Evolutionary conservation across 2,888 invertebrate genomes (phyloP).

Genomic region (Linnaemya vulpina): DNA sequence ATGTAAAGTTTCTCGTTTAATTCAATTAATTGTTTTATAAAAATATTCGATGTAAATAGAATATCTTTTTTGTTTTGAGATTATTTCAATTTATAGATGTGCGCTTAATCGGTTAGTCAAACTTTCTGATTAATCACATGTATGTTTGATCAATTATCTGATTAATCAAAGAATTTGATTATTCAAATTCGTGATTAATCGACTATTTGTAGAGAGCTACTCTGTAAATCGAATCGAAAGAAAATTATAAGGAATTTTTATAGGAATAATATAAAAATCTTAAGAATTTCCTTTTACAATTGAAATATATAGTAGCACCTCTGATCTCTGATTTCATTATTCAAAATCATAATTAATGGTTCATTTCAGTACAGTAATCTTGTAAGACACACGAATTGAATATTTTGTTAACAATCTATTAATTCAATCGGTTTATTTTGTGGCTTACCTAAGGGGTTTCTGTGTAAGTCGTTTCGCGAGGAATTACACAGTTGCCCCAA

Average conservation of each 20-base stretch:
- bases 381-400: too few relatives aligned
- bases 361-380: too few relatives aligned
- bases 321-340: background rate
- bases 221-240: too few relatives aligned
- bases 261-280: too few relatives aligned
- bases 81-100: conserved; percentile 8
- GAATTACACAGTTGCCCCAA: too few relatives aligned
- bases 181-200: background rate
- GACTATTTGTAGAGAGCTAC: background rate
- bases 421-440: too few relatives aligned
- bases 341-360: background rate
- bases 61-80: conserved; percentile 13
- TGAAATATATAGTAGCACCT: too few relatives aligned
- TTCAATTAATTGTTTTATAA: background rate
- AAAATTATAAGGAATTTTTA: too few relatives aligned
- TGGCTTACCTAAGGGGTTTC: too few relatives aligned
- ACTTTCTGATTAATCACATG: background rate
- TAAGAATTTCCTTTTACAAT: too few relatives aligned
- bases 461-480: too few relatives aligned
- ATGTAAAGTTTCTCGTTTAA: background rate
- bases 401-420: too few relatives aligned
- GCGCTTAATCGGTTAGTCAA: background rate
- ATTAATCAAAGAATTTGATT: conserved; percentile 4
- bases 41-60: conserved; percentile 33
- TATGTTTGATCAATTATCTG: background rate